Percentiles rank a stretch among this genome's conserved stretches.
phyloP scores from a whole-genome alignment of 2,888 invertebrate species.

The Malthinus flaveolus region DNA sequence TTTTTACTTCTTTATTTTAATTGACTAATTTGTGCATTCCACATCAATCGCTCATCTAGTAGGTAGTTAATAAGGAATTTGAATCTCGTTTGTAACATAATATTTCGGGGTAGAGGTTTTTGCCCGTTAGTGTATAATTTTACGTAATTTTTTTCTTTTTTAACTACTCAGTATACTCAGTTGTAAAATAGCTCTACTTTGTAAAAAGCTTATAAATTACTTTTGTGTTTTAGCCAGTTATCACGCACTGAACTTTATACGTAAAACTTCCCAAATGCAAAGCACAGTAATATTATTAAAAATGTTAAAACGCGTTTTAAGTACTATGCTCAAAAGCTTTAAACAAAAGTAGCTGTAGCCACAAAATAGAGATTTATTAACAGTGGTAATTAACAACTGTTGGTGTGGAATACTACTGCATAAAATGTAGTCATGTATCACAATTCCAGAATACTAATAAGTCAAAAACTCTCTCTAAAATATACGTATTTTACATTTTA shows the following conservation, averaged over 20 bases:
- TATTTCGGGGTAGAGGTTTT: too few relatives aligned
- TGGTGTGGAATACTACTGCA: conserved; percentile 26
- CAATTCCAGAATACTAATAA: conserved; percentile 22
- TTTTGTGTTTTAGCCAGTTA: conserved; percentile 9
- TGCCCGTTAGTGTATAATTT: too few relatives aligned
- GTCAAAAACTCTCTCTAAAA: background rate
- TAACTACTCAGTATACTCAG: too few relatives aligned
- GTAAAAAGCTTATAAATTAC: background rate
- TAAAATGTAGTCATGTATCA: conserved; percentile 23
- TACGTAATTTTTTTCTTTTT: too few relatives aligned
- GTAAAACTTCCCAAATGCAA: conserved; percentile 13
- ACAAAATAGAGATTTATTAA: conserved; percentile 40
- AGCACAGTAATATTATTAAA: conserved; percentile 21
- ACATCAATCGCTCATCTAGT: too few relatives aligned
- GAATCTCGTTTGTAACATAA: too few relatives aligned
- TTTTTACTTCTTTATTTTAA: too few relatives aligned
- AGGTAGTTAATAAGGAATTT: too few relatives aligned
- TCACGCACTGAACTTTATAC: conserved; percentile 16
- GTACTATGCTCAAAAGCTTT: conserved; percentile 26
- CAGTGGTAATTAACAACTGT: conserved; percentile 36
- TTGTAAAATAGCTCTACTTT: too few relatives aligned
- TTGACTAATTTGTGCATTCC: too few relatives aligned
- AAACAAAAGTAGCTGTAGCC: conserved; percentile 30
- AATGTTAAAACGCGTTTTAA: conserved; percentile 23
- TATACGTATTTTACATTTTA: too few relatives aligned